Percentiles rank a stretch among this genome's conserved stretches.
These are phyloP conservation scores for Catharus ustulatus DNA, from an alignment of 2,797 vertebrate species.

Conservation along the genomic window DNA sequence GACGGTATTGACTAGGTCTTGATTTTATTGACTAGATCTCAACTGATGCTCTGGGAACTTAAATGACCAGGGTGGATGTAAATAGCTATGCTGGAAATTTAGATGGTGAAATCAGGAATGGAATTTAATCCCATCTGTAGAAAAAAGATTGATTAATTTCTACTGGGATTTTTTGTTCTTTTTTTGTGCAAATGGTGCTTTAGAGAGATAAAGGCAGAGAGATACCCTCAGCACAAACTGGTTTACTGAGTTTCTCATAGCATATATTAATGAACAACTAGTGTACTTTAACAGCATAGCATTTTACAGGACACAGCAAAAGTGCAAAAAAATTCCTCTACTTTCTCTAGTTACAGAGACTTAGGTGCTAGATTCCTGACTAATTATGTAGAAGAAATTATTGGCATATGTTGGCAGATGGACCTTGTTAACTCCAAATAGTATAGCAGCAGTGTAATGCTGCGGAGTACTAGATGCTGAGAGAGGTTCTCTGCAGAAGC, in stretches of 20 bases:
- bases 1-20: neutral
- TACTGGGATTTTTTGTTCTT: neutral
- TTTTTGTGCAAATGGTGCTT: neutral
- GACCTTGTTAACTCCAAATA: neutral
- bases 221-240: neutral
- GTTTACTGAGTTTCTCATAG: neutral
- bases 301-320: neutral
- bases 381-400: neutral
- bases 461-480: neutral
- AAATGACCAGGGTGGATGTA: neutral
- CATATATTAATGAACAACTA: neutral
- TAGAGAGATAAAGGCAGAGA: neutral
- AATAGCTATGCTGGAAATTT: neutral
- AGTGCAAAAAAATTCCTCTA: neutral
- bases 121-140: neutral
- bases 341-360: neutral
- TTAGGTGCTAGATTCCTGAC: neutral
- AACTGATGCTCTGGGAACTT: neutral
- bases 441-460: neutral
- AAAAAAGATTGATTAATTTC: neutral
- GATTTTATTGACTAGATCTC: neutral
- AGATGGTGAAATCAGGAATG: neutral
- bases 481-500: neutral
- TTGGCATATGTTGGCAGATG: neutral
- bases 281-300: neutral